Percentiles rank a stretch among this genome's conserved stretches.
Evolutionary conservation across 1,140 invertebrate species (phyloP).

Genomic region (Druon quercuslanigerum): DNA sequence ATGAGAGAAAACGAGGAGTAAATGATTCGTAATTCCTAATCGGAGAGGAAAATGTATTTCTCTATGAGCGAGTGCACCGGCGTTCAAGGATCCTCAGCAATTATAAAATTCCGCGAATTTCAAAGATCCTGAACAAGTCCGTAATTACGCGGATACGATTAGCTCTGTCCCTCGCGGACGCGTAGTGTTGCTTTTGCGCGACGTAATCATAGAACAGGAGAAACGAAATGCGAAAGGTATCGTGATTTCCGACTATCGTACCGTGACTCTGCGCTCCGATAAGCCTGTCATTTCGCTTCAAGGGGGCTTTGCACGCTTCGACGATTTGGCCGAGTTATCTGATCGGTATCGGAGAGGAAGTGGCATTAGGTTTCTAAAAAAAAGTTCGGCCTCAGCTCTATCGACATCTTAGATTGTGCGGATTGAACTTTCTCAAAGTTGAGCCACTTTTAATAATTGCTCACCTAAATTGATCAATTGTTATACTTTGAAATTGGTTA

Average conservation of each 20-base stretch:
- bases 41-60: background rate
- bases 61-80: background rate
- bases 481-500: no score
- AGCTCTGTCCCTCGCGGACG: slow-evolving; percentile 27
- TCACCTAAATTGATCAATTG: no score
- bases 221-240: slow-evolving; percentile 34
- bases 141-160: slow-evolving; percentile 18
- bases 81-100: slow-evolving; percentile 1
- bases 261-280: slow-evolving; percentile 45
- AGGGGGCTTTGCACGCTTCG: slow-evolving; percentile 28
- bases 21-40: background rate
- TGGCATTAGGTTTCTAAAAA: background rate
- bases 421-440: no score
- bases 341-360: background rate
- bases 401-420: background rate
- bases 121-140: slow-evolving; percentile 5
- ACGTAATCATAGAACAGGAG: slow-evolving; percentile 33
- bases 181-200: slow-evolving; percentile 1
- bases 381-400: background rate
- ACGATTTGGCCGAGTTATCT: slow-evolving; percentile 18
- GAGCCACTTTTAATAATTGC: no score
- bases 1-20: background rate
- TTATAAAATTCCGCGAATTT: slow-evolving; percentile 11
- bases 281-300: slow-evolving; percentile 39
- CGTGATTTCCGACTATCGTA: slow-evolving; percentile 38